Evolutionary conservation across 53 echinoderm and acorn worm genomes (phyloP), one percentile per base, ranked within the genome.

Genomic region (Holothuria scabra): DNA sequence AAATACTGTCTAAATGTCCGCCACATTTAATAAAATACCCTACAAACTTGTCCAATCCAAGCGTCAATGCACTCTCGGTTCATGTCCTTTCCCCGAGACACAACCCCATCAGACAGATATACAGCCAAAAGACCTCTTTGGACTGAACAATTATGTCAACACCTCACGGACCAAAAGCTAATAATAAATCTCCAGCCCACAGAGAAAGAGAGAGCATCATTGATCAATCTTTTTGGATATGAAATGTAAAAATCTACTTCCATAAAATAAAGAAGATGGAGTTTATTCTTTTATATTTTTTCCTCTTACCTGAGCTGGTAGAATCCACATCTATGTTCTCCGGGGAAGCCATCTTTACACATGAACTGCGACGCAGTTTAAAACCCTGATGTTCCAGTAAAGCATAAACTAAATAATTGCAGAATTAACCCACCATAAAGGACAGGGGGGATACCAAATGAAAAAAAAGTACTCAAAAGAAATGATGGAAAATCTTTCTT

Each of bases 81-180:
- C 33, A 30, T 67, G 67, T 67, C 30, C 67, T 32, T 67, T 67
- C 8, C 52, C 18, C 16, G 18, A 16, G 18, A 52, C 18, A 52
- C 52, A 16, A 52, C 52, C 16, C 52, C 52, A 16, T 52, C 52
- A 52, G 52, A 52, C 52, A 52, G 52, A 16, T 52, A 52, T 16
- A 16, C 52, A 52, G 52, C 52, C 52, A 52, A 52, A 52, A 52
- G 52, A 52, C 48, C 29, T 72, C 72, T 48, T 67, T 8, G 46
- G 72, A 72, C 46, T 72, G 72, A 72, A 72, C 48, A 72, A 72
- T 72, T 72, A 48, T 72, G 72, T 72, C 72, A 72, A 72, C 72
- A 72, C 72, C 72, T 72, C 34, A 48, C 72, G 72, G 72, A 72
- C 44, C 4, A 35, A 35, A 48, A 72, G 72, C 72, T 72, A 72